Conservation (phyloP, 2,113 vertebrate genomes). For the Clarias batrachus region DNA sequence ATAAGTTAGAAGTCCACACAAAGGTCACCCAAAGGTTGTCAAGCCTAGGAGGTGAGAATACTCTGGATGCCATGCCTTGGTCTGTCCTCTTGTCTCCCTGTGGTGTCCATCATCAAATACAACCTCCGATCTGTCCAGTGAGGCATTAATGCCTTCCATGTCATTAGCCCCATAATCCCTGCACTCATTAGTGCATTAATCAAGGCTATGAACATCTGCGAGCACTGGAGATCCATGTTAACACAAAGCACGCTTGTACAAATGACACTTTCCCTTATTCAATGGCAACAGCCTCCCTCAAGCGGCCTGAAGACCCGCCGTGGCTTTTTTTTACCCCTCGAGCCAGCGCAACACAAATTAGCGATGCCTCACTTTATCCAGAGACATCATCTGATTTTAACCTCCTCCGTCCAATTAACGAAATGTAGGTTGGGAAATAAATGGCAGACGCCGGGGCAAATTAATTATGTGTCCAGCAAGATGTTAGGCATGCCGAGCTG, state of each 20-base stretch:
- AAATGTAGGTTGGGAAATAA: conserved; percentile 79
- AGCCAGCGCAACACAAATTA: conserved; percentile 63
- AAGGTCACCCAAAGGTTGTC: conserved; percentile 7
- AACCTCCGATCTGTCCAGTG: conserved; percentile 41
- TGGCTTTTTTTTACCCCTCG: conserved; percentile 48
- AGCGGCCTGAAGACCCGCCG: conserved; percentile 46
- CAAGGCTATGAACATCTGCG: conserved; percentile 48
- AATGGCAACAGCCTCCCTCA: conserved; percentile 38
- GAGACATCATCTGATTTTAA: conserved; percentile 71
- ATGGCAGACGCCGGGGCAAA: conserved; percentile 76
- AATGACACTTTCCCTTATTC: conserved; percentile 56
- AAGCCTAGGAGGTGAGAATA: neutral
- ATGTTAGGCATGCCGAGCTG: conserved; percentile 70
- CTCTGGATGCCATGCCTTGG: conserved; percentile 16
- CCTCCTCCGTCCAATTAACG: conserved; percentile 75
- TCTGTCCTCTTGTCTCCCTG: conserved; percentile 27
- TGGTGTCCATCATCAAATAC: conserved; percentile 34
- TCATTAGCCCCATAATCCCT: conserved; percentile 42
- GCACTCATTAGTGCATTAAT: conserved; percentile 53
- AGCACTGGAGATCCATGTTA: conserved; percentile 37
- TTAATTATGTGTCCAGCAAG: conserved; percentile 80
- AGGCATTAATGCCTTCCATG: conserved; percentile 41
- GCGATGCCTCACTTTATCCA: conserved; percentile 60
- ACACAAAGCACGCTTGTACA: conserved; percentile 36
- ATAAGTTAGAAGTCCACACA: neutral